A percentile compares a stretch with the other conserved stretches of the same genome.
Conservation (phyloP, 1,140 invertebrate species). For the Cydia splendana region DNA sequence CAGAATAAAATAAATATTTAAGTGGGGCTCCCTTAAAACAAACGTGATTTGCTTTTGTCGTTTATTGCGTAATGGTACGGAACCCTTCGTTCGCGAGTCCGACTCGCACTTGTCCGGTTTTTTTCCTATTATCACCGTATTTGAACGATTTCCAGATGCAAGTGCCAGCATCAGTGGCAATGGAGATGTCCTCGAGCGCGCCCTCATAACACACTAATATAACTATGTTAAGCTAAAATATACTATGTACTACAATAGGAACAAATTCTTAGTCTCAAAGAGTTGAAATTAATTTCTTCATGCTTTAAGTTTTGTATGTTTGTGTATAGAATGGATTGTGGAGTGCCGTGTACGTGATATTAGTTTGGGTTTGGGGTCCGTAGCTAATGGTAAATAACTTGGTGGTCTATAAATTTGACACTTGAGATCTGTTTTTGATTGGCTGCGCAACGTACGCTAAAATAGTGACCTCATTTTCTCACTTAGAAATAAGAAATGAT, state of each 20-base stretch:
- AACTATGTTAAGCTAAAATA: conserved; percentile 60
- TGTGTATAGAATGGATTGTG: conserved; percentile 49
- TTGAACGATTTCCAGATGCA: conserved; percentile 54
- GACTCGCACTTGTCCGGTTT: too few relatives aligned
- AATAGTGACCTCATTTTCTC: not conserved
- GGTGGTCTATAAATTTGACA: conserved; percentile 24
- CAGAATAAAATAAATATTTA: too few relatives aligned
- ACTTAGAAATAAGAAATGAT: too few relatives aligned
- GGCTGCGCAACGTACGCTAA: not conserved
- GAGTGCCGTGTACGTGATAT: conserved; percentile 35
- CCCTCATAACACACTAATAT: conserved; percentile 69
- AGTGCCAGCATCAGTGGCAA: conserved; percentile 52
- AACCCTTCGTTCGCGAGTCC: too few relatives aligned
- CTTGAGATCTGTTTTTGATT: not conserved
- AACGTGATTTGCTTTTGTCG: too few relatives aligned
- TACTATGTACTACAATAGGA: conserved; percentile 69
- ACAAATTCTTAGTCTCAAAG: conserved; percentile 72
- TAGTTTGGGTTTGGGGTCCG: conserved; percentile 8
- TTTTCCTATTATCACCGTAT: too few relatives aligned
- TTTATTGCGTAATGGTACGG: too few relatives aligned
- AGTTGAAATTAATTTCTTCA: conserved; percentile 63
- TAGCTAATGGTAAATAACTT: not conserved
- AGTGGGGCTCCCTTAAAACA: too few relatives aligned
- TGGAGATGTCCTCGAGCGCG: conserved; percentile 62
- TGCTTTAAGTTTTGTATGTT: conserved; percentile 73